These are phyloP conservation scores for Cantharis rustica DNA, from an alignment of 2,888 invertebrate species.

Conservation along the genomic window DNA sequence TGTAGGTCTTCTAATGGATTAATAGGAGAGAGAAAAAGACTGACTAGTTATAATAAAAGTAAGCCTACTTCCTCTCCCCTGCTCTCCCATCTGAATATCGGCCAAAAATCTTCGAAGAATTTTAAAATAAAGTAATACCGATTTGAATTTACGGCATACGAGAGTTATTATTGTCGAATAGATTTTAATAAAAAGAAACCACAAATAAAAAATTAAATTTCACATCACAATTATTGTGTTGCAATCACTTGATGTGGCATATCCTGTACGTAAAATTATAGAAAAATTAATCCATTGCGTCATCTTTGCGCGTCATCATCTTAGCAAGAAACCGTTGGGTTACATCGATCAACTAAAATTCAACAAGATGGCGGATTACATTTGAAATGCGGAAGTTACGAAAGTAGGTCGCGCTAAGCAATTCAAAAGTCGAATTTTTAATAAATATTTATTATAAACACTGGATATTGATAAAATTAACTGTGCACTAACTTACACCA, in stretches of 20 bases:
- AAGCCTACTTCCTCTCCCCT: conserved; percentile 71
- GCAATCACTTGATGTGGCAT: background rate
- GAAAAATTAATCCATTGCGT: conserved; percentile 2
- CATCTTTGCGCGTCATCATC: background rate
- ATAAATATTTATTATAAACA: background rate
- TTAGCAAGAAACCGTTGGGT: conserved; percentile 27
- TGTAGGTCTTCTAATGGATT: conserved; percentile 40
- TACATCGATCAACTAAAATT: conserved; percentile 21
- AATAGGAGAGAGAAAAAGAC: conserved; percentile 83
- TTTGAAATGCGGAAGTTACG: conserved; percentile 44
- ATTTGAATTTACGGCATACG: background rate
- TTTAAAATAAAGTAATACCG: background rate
- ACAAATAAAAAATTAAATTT: background rate
- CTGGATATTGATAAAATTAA: background rate
- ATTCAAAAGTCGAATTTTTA: background rate
- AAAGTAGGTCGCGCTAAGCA: conserved; percentile 39
- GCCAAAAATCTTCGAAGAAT: background rate
- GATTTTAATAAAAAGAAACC: background rate
- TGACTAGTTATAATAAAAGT: conserved; percentile 67
- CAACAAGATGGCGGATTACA: conserved; percentile 42
- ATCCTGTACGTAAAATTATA: conserved; percentile 14
- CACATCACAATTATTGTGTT: background rate
- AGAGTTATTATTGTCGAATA: too few species aligned
- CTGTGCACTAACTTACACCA: conserved; percentile 18
- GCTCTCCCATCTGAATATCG: conserved; percentile 46